A percentile compares a stretch with the other conserved stretches of the same genome.
phyloP scores from a whole-genome alignment of 92 coral and sea anemone species.

The Chrysogorgia sp. region DNA sequence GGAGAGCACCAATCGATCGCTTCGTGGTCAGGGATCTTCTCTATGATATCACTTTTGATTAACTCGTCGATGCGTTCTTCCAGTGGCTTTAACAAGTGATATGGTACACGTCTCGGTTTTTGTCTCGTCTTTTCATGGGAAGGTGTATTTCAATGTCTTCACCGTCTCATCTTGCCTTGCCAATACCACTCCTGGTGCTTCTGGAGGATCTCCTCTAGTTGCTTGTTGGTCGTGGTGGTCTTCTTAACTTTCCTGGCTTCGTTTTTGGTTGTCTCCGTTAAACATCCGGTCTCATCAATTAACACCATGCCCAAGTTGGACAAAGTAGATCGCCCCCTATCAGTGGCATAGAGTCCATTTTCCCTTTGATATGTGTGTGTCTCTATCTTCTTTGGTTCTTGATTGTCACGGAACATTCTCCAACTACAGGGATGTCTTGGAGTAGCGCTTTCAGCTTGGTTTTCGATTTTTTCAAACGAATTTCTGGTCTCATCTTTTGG shows the following conservation, averaged over 20 bases:
- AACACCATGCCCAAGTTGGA: conserved; percentile 59
- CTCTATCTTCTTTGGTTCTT: conserved; percentile 15
- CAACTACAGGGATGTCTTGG: conserved; percentile 23
- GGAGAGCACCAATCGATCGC: conserved; percentile 65
- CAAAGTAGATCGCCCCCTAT: not conserved
- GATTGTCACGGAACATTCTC: conserved; percentile 24
- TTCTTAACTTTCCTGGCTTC: conserved; percentile 10
- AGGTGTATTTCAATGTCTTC: conserved; percentile 58
- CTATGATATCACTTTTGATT: conserved; percentile 16
- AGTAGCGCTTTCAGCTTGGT: conserved; percentile 13
- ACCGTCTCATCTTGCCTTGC: conserved; percentile 58
- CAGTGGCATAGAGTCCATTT: conserved; percentile 25
- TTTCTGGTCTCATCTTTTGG: conserved; percentile 24
- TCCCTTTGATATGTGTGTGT: conserved; percentile 22
- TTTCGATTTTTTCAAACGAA: conserved; percentile 25
- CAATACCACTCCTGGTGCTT: conserved; percentile 41
- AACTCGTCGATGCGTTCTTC: conserved; percentile 25
- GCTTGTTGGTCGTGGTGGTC: not conserved
- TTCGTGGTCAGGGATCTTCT: conserved; percentile 57
- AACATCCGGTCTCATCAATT: conserved; percentile 63
- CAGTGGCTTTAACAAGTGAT: conserved; percentile 13
- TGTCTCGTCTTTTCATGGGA: conserved; percentile 61
- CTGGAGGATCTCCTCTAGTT: conserved; percentile 18
- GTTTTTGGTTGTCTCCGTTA: conserved; percentile 44
- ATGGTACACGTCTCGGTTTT: conserved; percentile 57